Evolutionary conservation across 2,888 invertebrate genomes (phyloP).

Genomic region (Synergus japonicus): DNA sequence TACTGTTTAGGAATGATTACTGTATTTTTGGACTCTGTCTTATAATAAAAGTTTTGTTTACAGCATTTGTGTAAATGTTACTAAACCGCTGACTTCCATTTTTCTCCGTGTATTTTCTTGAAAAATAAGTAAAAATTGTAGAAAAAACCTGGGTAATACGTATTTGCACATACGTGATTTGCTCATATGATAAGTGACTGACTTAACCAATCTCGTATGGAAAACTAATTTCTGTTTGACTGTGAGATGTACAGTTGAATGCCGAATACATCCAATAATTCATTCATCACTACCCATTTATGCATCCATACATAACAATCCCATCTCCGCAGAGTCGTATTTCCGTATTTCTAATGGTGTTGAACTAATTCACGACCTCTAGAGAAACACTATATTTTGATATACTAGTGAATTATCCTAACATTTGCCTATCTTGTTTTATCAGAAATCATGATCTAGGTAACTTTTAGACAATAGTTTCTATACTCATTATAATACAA

Average conservation of each 20-base stretch:
- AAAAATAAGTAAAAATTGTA: too few relatives aligned
- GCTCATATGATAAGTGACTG: not conserved
- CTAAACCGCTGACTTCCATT: too few relatives aligned
- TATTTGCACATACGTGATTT: too few relatives aligned
- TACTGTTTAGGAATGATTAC: too few relatives aligned
- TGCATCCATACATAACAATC: constrained; percentile 30
- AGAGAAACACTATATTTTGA: not conserved
- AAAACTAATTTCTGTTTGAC: constrained; percentile 36
- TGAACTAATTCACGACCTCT: constrained; percentile 4
- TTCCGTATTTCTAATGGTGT: constrained; percentile 35
- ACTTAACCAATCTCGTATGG: not conserved
- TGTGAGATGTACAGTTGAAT: not conserved
- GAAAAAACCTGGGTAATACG: too few relatives aligned
- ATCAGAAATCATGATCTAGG: not conserved
- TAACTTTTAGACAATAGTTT: not conserved
- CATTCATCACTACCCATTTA: constrained; percentile 38
- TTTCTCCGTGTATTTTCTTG: too few relatives aligned
- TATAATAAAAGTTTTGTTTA: too few relatives aligned
- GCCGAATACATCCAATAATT: constrained; percentile 27
- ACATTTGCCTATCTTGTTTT: not conserved
- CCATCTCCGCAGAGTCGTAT: constrained; percentile 12
- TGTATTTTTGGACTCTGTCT: too few relatives aligned
- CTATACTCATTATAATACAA: not conserved
- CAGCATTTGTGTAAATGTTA: too few relatives aligned
- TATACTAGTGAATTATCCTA: not conserved